Evolutionary conservation across 2,797 vertebrate species (phyloP), one percentile per base, ranked within the genome.

Genomic region (Siniperca undulata): DNA sequence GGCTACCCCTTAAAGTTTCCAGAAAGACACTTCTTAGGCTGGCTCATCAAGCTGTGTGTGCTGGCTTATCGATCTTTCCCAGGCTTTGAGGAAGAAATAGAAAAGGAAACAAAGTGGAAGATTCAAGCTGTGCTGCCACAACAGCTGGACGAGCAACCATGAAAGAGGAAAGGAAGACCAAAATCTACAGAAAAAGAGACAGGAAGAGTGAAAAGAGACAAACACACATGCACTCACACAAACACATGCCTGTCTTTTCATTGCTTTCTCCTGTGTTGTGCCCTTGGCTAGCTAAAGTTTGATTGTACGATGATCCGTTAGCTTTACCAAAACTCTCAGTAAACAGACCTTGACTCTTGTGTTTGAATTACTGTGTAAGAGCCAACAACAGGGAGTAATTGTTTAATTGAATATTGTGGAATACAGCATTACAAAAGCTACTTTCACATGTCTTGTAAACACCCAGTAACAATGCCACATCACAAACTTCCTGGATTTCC

Each of bases 51-150:
- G 78, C 88, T 82, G 78, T 69, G 74, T 85, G 84, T 81, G 85
- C 78, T 20, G 86, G 84, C 85, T 90, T 92, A 94, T 94, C 79
- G 90, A 93, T 93, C 89, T 86, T 94, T 93, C 91, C 88, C 93
- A 93, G 90, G 91, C 89, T 92, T 91, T 89, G 75, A 90, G 87
- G 83, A 88, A 81, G 70, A 88, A 85, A 91, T 67, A 74, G 75
- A 74, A 76, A 75, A 62, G 48, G 24, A 81, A 55, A 79, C 77
- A 78, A 86, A 86, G 81, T n/a, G 58, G 38, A 75, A 78, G 77
- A 88, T 60, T 90, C 85, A 90, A 86, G 84, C 91, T 91, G 91
- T 80, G 87, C 77, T 80, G 76, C 85, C 86, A 81, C 69, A 88
- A 75, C 78, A 74, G 84, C 81, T 56, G 75, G 74, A 79, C 46